These are phyloP conservation scores for Masnerella sp. DNA, from an alignment of 2,888 invertebrate genomes.

Conservation along the genomic window DNA sequence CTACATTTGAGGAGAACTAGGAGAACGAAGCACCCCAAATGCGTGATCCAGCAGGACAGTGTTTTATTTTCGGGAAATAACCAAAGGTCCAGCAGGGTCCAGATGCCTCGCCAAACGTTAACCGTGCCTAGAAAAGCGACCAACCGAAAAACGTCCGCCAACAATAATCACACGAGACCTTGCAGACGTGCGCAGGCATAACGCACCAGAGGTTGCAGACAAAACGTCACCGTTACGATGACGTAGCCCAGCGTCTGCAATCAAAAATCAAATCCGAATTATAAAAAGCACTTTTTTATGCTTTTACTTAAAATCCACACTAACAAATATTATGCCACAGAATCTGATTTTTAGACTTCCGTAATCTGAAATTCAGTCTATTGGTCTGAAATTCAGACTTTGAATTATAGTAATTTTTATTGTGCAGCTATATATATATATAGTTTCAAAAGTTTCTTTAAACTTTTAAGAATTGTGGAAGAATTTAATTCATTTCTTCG, in stretches of 20 bases:
- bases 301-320: no score
- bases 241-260: constrained; percentile 86
- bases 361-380: no score
- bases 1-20: constrained; percentile 90
- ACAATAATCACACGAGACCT: constrained; percentile 83
- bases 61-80: constrained; percentile 84
- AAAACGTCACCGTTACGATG: constrained; percentile 85
- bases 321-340: no score
- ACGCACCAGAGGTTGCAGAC: constrained; percentile 86
- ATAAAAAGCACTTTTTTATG: no score
- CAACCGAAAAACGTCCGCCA: constrained; percentile 88
- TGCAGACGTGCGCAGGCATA: constrained; percentile 84
- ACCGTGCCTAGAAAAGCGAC: constrained; percentile 89
- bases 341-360: no score
- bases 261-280: constrained; percentile 4
- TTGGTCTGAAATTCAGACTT: no score
- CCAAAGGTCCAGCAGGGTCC: constrained; percentile 89
- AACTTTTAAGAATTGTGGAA: no score
- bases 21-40: constrained; percentile 85
- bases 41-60: constrained; percentile 89
- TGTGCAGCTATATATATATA: no score
- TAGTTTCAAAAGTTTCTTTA: no score
- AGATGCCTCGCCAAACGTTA: constrained; percentile 93
- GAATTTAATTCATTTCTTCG: no score
- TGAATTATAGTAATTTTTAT: no score